These are phyloP conservation scores for Steinernema scapterisci DNA, from an alignment of 2,888 invertebrate species.

Conservation along the genomic window DNA sequence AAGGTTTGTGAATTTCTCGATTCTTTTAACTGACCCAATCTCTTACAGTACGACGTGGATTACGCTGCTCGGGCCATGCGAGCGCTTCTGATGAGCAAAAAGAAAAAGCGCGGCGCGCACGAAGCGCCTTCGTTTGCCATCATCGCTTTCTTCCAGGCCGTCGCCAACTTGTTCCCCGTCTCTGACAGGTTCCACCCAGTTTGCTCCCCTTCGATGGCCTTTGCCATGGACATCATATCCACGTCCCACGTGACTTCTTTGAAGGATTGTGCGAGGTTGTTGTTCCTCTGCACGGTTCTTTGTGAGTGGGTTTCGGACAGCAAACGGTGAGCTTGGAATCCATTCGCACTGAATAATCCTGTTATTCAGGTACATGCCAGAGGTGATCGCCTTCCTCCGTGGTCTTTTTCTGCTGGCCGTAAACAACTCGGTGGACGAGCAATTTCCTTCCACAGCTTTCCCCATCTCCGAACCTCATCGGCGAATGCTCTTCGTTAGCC, in stretches of 20 bases:
- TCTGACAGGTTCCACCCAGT: constrained; percentile 88
- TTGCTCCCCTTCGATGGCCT: constrained; percentile 81
- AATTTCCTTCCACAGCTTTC: constrained; percentile 46
- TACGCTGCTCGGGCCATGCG: constrained; percentile 53
- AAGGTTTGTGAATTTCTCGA: constrained; percentile 26
- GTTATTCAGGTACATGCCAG: constrained; percentile 76
- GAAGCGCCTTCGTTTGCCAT: constrained; percentile 42
- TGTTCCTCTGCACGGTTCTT: constrained; percentile 44
- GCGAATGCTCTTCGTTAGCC: constrained; percentile 48
- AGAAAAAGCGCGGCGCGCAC: not conserved
- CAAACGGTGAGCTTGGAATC: constrained; percentile 42
- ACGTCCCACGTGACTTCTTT: constrained; percentile 39
- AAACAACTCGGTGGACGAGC: constrained; percentile 38
- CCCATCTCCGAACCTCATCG: constrained; percentile 53
- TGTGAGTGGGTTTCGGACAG: constrained; percentile 50
- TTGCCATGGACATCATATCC: constrained; percentile 80
- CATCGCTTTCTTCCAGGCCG: constrained; percentile 77
- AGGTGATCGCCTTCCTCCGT: constrained; percentile 79
- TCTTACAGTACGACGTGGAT: constrained; percentile 50
- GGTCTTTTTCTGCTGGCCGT: constrained; percentile 78
- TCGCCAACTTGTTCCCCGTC: constrained; percentile 82
- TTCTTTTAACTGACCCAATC: not conserved
- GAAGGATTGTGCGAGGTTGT: constrained; percentile 43
- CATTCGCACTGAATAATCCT: not conserved
- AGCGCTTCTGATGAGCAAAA: constrained; percentile 43